Percentiles rank a stretch among this genome's conserved stretches.
phyloP scores from a whole-genome alignment of 2,113 vertebrate genomes.

The Loxodonta africana region DNA sequence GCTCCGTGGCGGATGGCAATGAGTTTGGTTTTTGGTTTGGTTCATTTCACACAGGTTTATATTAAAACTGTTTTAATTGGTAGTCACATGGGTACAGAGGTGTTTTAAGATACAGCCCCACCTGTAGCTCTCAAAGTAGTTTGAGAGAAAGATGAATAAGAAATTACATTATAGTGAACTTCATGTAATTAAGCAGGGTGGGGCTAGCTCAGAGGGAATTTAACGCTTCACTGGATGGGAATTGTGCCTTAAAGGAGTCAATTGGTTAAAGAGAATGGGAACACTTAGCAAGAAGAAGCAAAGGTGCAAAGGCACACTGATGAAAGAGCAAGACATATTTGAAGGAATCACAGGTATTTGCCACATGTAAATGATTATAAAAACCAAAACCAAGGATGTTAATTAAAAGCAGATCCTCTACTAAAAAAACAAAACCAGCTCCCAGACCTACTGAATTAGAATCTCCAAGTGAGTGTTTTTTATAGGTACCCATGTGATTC shows the following conservation, averaged over 20 bases:
- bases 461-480: background rate
- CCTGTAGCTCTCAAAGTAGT: background rate
- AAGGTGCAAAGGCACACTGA: background rate
- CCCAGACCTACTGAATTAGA: too few species aligned
- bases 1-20: too few species aligned
- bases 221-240: background rate
- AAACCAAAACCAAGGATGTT: background rate
- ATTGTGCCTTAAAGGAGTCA: background rate
- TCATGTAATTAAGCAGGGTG: background rate
- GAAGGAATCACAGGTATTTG: background rate
- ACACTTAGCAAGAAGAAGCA: background rate
- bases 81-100: background rate
- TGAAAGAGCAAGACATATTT: background rate
- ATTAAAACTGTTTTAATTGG: background rate
- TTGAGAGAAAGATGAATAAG: background rate
- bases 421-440: background rate
- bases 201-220: background rate
- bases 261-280: too few species aligned
- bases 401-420: background rate
- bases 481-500: background rate
- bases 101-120: background rate
- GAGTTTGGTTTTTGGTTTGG: too few species aligned
- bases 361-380: background rate
- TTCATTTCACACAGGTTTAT: background rate
- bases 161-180: background rate